A percentile compares a stretch with the other conserved stretches of the same genome.
Evolutionary conservation across 2,113 vertebrate genomes (phyloP).

Genomic region (Mohoua ochrocephala): DNA sequence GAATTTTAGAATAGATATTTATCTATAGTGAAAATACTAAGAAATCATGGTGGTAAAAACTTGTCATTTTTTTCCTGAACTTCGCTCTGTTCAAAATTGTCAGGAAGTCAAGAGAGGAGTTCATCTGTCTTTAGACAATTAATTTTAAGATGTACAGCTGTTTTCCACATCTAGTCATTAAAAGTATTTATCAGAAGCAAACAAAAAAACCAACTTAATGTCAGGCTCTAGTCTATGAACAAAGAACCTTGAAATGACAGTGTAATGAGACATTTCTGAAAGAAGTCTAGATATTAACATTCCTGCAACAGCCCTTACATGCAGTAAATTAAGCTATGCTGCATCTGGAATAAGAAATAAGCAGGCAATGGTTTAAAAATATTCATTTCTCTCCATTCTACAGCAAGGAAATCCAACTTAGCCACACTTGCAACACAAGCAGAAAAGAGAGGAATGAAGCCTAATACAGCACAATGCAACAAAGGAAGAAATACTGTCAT

Average conservation of each 20-base stretch:
- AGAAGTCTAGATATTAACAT: neutral
- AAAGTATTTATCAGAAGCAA: neutral
- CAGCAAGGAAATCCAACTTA: neutral
- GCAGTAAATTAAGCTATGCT: neutral
- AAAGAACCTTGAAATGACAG: neutral
- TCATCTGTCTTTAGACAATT: neutral
- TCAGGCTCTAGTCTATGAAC: neutral
- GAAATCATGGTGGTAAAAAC: neutral
- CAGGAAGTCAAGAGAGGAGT: neutral
- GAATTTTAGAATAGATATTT: neutral
- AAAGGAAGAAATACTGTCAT: neutral
- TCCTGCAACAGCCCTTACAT: neutral
- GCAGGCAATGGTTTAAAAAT: neutral
- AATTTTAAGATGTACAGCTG: neutral
- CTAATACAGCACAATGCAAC: neutral
- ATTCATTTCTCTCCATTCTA: neutral
- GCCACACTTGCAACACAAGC: neutral
- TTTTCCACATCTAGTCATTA: neutral
- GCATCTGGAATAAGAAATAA: neutral
- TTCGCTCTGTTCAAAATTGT: neutral
- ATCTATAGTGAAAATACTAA: neutral
- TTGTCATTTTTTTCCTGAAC: neutral
- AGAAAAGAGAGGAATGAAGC: neutral
- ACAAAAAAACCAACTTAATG: neutral
- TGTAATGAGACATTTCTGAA: neutral